phyloP scores from a whole-genome alignment of 2,113 vertebrate genomes.

The Parus major region DNA sequence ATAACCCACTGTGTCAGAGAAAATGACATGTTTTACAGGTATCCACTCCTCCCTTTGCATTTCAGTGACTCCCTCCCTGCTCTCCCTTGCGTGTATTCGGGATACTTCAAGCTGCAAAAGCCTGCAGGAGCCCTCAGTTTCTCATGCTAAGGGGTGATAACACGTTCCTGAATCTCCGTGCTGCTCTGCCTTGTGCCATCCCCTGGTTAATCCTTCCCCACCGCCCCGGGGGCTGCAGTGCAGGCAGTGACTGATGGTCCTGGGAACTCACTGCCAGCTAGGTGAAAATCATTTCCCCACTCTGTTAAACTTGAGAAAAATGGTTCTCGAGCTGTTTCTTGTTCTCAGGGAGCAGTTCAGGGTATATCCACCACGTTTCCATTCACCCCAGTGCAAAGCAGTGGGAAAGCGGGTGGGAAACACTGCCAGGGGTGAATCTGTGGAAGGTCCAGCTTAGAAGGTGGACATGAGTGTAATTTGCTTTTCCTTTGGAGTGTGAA shows the following conservation, averaged over 20 bases:
- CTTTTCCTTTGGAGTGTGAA: neutral
- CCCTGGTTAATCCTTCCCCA: neutral
- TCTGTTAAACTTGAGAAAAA: constrained; percentile 33
- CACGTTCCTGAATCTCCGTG: accelerated
- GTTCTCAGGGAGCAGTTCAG: neutral
- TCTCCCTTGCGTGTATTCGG: neutral
- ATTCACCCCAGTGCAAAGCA: neutral
- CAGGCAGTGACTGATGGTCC: neutral
- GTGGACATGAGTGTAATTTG: neutral
- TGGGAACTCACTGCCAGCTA: neutral
- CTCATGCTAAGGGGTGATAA: neutral
- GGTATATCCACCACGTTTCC: neutral
- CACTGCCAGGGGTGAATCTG: neutral
- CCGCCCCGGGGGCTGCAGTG: neutral
- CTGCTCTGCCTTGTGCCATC: neutral
- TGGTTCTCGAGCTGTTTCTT: neutral
- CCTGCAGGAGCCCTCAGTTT: neutral
- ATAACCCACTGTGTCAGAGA: neutral
- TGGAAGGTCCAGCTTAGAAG: neutral
- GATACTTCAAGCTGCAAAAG: neutral
- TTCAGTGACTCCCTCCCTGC: neutral
- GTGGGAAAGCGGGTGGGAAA: neutral
- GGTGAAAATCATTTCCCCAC: constrained; percentile 7
- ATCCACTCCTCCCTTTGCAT: neutral
- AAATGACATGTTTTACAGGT: neutral